Base-by-base conservation (phyloP, 53 echinoderm and acorn worm species). In the Hippasteria phrygiana region DNA sequence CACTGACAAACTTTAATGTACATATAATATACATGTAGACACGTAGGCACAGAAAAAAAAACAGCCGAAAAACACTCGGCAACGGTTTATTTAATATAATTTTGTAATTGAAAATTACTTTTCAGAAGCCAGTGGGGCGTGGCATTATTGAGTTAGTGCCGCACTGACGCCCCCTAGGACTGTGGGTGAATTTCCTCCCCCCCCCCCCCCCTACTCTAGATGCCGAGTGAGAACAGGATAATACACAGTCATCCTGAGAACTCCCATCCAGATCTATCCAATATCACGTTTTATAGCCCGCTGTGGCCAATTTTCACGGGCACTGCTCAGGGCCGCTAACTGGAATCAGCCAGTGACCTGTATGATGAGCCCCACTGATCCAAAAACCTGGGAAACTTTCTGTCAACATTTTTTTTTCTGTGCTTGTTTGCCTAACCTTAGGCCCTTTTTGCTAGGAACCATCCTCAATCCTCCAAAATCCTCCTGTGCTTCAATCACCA, bases 71-170 rank as follows among this genome's bases (percentile, higher is more conserved):
- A n/a, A n/a, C n/a, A n/a, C n/a, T n/a, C n/a, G n/a, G n/a, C n/a
- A n/a, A n/a, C n/a, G n/a, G n/a, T n/a, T n/a, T n/a, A n/a, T n/a
- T n/a, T n/a, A n/a, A n/a, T n/a, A n/a, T n/a, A n/a, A n/a, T n/a
- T n/a, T n/a, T n/a, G n/a, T n/a, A n/a, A 59, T 59, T 59, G 51
- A 51, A 51, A 51, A 51, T 59, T 59, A 0, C 59, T 59, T 22
- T 59, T 3, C 59, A 24, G 59, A 5, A 59, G n/a, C 59, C 59
- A 16, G 4, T 59, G 34, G 50, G 53, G 76, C 34, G 76, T 47
- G 76, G 4, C 33, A 7, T 50, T 51, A 50, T 76, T 50, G 76
- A 31, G 76, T 76, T 76, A 76, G 54, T 76, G 53, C 53, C 36
- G 41, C 24, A 32, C 76, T 48, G 51, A 20, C 50, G 22, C 76